Base-by-base conservation (phyloP, 2,888 invertebrate genomes). In the Molanna angustata region DNA sequence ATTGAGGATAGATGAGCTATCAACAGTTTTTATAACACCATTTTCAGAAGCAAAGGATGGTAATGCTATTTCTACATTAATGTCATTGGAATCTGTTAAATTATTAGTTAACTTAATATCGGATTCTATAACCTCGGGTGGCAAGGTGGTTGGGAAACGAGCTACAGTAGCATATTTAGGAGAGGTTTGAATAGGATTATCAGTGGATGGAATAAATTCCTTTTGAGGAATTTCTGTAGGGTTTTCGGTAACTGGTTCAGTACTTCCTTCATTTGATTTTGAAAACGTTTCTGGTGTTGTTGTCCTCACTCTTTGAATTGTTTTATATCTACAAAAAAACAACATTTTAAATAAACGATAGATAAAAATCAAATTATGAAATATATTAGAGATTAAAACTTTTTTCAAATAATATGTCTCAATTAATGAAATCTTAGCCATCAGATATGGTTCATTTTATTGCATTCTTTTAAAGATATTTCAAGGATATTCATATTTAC, bases 11-110 rank as follows among this genome's bases (percentile, higher is more conserved):
- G 53, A 46, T n/a, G 52, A 56, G 13, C 48, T 53, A 32, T 52
- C 54, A n/a, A 54, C 43, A 20, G 52, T 59, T 39, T 53, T 49
- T 18, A 58, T 47, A 4, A 54, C 45, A 14, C 56, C 58, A 17
- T 57, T 58, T 41, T 59, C 59, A 13, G 57, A 58, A 20, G 55
- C 54, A 44, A 54, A 56, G 4, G 60, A 53, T 9, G 58, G 39
- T 20, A 60, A 57, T 11, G 54, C 59, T 11, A 53, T 55, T 14
- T 35, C 51, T 11, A 53, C 49, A 41, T 50, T 59, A 31, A 59
- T 32, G 45, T 57, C 56, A 41, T 57, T 55, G 18, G 49, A 39
- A 13, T 52, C 52, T 1, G 56, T 53, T 16, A 51, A 47, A 37
- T 47, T 52, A 42, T 52, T 53, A n/a, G n/a, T n/a, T n/a, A n/a